Conservation (phyloP, 2,888 invertebrate genomes). For the Rotaria socialis region DNA sequence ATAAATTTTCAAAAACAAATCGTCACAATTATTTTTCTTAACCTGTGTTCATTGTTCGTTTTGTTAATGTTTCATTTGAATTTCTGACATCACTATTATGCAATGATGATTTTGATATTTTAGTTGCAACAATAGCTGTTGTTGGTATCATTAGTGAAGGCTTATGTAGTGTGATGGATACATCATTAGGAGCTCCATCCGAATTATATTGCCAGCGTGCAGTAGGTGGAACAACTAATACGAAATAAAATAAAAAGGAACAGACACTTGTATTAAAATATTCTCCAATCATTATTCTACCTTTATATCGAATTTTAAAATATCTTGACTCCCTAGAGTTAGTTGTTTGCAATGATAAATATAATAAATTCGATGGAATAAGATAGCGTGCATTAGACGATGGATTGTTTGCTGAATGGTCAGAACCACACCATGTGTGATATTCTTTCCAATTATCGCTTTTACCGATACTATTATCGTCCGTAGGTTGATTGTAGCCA, state of each 20-base stretch:
- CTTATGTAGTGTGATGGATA: background rate
- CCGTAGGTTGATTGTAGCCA: background rate
- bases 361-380: conserved; percentile 12
- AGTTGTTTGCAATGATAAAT: background rate
- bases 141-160: background rate
- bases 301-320: conserved; percentile 35
- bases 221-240: background rate
- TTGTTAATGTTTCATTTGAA: background rate
- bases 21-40: background rate
- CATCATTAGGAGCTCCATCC: background rate
- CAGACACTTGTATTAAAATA: background rate
- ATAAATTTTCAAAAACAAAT: background rate
- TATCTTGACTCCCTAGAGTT: background rate
- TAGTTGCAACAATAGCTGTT: background rate
- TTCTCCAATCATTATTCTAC: background rate
- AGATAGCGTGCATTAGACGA: background rate
- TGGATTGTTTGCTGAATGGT: background rate
- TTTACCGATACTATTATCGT: background rate
- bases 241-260: background rate
- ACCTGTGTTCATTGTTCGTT: background rate
- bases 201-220: background rate
- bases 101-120: background rate
- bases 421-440: conserved; percentile 29
- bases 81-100: background rate
- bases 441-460: background rate